These are phyloP conservation scores for Balaenoptera acutorostrata DNA, from an alignment of 2,113 vertebrate species.

Conservation along the genomic window DNA sequence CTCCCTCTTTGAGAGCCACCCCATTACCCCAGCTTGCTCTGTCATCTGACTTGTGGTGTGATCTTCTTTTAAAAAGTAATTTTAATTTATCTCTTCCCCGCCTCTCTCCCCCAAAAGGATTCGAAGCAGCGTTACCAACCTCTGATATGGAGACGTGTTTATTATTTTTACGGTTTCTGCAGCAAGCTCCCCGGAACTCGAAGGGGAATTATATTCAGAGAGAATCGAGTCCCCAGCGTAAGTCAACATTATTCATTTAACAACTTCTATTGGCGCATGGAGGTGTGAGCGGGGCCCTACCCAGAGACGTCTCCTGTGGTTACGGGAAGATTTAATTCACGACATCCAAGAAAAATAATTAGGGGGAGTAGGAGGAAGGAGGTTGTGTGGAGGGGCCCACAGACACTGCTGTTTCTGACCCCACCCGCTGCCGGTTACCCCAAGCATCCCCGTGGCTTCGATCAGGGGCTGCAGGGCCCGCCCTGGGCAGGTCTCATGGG, in stretches of 20 bases:
- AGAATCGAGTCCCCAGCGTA: conserved; percentile 46
- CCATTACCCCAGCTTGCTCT: not conserved
- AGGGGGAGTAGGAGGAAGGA: not conserved
- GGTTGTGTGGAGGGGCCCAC: not conserved
- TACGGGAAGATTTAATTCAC: conserved; percentile 54
- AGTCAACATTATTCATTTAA: conserved; percentile 47
- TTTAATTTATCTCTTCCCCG: not conserved
- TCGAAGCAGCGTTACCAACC: not conserved
- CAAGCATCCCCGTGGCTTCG: conserved; percentile 76
- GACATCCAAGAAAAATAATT: conserved; percentile 36
- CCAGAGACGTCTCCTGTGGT: not conserved
- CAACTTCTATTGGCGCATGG: not conserved
- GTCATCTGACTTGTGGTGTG: not conserved
- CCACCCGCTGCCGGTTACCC: conserved; percentile 78
- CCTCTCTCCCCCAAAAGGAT: conserved; percentile 4
- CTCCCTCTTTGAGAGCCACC: not conserved
- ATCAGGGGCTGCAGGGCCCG: conserved; percentile 85
- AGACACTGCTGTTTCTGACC: conserved; percentile 55
- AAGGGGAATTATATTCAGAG: conserved; percentile 61
- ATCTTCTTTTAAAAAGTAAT: conserved; percentile 45
- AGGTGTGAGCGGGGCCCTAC: not conserved
- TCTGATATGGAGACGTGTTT: conserved; percentile 1
- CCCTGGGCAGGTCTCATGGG: conserved; percentile 76
- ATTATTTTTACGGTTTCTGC: conserved; percentile 39
- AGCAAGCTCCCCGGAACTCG: conserved; percentile 2